These are phyloP conservation scores for Leptopilina myrica DNA, from an alignment of 2,888 invertebrate species.

Conservation along the genomic window DNA sequence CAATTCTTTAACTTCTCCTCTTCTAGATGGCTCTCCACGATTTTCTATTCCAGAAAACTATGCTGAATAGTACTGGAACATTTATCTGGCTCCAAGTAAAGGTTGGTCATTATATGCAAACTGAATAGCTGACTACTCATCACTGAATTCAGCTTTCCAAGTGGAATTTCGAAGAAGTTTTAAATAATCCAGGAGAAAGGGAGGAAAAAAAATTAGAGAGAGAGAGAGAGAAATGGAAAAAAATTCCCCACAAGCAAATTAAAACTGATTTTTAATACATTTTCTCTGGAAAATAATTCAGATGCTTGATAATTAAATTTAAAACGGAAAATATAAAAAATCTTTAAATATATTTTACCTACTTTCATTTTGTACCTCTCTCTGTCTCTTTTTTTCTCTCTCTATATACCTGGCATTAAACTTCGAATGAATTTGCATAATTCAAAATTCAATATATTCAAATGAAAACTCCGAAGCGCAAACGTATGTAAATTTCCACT, in stretches of 20 bases:
- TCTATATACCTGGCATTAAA: no score
- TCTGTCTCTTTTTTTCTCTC: no score
- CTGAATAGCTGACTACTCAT: constrained; percentile 32
- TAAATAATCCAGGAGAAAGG: background rate
- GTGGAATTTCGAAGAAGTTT: constrained; percentile 30
- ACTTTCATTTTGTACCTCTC: no score
- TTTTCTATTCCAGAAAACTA: constrained; percentile 7
- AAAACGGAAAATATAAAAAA: background rate
- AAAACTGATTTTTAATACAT: constrained; percentile 4
- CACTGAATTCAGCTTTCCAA: constrained; percentile 28
- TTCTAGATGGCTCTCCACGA: constrained; percentile 28
- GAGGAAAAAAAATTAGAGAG: background rate
- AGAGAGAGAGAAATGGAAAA: no score
- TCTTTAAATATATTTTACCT: background rate
- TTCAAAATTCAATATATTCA: no score
- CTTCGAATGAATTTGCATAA: no score
- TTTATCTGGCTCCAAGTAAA: constrained; percentile 28
- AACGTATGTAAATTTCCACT: no score
- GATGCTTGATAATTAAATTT: constrained; percentile 1
- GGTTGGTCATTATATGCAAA: constrained; percentile 37
- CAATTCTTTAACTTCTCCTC: constrained; percentile 32
- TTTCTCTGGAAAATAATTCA: background rate
- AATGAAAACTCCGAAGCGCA: no score
- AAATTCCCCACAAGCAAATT: background rate
- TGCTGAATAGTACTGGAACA: constrained; percentile 36